These are phyloP conservation scores for Perithous albicinctus DNA, from an alignment of 2,888 invertebrate genomes.

Conservation along the genomic window DNA sequence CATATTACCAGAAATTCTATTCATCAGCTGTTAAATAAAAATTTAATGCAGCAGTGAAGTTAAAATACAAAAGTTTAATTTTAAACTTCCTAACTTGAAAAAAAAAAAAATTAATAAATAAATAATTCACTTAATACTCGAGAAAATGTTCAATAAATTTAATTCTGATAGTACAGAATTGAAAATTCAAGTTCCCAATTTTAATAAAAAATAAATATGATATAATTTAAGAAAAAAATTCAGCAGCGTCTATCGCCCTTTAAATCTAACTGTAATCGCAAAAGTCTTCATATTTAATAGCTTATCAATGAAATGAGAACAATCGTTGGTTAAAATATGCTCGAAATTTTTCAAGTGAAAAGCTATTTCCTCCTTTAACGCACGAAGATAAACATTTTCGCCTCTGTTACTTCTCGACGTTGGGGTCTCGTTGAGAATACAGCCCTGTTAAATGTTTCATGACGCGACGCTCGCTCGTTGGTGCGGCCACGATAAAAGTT, in stretches of 20 bases:
- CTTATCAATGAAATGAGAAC: background rate
- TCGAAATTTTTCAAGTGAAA: background rate
- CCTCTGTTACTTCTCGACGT: background rate
- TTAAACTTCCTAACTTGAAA: too few species aligned
- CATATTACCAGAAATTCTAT: too few species aligned
- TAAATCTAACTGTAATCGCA: background rate
- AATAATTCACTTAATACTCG: too few species aligned
- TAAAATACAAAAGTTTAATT: too few species aligned
- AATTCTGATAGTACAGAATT: too few species aligned
- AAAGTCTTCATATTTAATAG: background rate
- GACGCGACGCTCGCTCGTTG: slow-evolving; percentile 20
- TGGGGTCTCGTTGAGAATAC: slow-evolving; percentile 35
- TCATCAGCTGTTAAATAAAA: too few species aligned
- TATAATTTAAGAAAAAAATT: too few species aligned
- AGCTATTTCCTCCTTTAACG: background rate
- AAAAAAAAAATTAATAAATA: too few species aligned
- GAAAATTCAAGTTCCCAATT: too few species aligned
- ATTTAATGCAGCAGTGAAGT: too few species aligned
- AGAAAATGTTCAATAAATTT: too few species aligned
- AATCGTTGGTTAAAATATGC: background rate
- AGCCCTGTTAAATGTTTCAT: slow-evolving; percentile 50
- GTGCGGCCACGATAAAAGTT: slow-evolving; percentile 46
- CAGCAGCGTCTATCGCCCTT: background rate
- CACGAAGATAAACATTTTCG: slow-evolving; percentile 16
- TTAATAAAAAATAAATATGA: too few species aligned